These are phyloP conservation scores for Cottoperca gobio DNA, from an alignment of 2,797 vertebrate genomes.

Conservation along the genomic window DNA sequence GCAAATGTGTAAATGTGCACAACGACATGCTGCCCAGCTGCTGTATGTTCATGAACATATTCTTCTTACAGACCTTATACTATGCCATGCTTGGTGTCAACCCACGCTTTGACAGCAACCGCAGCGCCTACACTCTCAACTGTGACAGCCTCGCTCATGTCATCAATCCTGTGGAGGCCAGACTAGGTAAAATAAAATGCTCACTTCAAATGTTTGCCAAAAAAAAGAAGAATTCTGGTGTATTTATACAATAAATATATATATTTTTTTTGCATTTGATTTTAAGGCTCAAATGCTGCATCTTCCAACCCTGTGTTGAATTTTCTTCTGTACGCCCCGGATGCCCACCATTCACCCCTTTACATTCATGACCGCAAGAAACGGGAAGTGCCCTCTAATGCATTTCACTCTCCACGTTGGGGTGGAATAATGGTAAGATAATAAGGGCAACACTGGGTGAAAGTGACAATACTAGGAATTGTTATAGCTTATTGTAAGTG, in stretches of 20 bases:
- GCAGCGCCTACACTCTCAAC: slow-evolving; percentile 89
- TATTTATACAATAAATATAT: not conserved
- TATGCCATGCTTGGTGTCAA: slow-evolving; percentile 94
- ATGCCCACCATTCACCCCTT: slow-evolving; percentile 92
- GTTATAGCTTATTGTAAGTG: not conserved
- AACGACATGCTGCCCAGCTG: not conserved
- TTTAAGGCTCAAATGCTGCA: slow-evolving; percentile 93
- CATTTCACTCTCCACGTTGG: slow-evolving; percentile 98
- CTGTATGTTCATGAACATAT: not conserved
- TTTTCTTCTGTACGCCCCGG: slow-evolving; percentile 95
- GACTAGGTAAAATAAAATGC: slow-evolving; percentile 87
- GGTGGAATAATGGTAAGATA: slow-evolving; percentile 95
- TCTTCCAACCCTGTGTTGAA: slow-evolving; percentile 96
- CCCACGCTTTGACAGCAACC: slow-evolving; percentile 89
- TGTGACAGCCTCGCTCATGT: slow-evolving; percentile 94
- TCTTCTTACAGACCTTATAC: slow-evolving; percentile 88
- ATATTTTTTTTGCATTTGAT: not conserved
- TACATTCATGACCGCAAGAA: slow-evolving; percentile 92
- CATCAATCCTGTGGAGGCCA: slow-evolving; percentile 97
- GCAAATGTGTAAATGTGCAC: not conserved
- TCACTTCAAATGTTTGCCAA: not conserved
- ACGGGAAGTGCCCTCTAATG: slow-evolving; percentile 88
- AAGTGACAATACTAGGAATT: not conserved
- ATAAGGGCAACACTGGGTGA: not conserved
- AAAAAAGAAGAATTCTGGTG: not conserved